Evolutionary conservation across 2,113 vertebrate species (phyloP).

Genomic region (Cyprinodon tularosa): DNA sequence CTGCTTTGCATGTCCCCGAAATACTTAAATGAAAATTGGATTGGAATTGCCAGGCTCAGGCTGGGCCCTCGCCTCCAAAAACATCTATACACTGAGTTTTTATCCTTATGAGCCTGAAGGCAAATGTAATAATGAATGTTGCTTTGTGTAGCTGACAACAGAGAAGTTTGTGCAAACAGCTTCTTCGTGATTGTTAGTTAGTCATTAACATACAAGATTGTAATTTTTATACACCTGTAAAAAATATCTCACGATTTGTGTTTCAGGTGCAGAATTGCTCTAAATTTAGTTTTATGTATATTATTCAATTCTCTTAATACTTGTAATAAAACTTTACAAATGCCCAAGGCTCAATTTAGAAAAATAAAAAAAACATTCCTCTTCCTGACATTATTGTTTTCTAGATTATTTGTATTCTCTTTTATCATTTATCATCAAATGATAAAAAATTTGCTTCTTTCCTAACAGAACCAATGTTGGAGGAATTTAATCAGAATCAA

Average conservation of each 20-base stretch:
- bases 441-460: too few species aligned
- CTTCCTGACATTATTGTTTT: too few species aligned
- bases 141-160: not conserved
- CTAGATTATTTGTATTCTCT: too few species aligned
- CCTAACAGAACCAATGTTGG: too few species aligned
- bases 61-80: not conserved
- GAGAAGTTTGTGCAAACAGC: not conserved
- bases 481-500: too few species aligned
- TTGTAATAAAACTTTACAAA: not conserved
- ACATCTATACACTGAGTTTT: not conserved
- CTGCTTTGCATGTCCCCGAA: not conserved
- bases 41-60: not conserved
- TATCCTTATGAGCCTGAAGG: not conserved
- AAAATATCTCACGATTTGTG: too few species aligned
- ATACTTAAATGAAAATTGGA: not conserved
- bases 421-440: too few species aligned
- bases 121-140: not conserved
- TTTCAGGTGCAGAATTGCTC: too few species aligned
- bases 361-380: not conserved
- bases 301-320: not conserved
- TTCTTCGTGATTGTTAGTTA: not conserved
- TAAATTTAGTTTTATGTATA: not conserved
- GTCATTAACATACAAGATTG: too few species aligned
- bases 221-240: too few species aligned
- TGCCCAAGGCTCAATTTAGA: not conserved